Base-by-base conservation (phyloP, 2,888 invertebrate species). In the Eremobia ochroleuca region DNA sequence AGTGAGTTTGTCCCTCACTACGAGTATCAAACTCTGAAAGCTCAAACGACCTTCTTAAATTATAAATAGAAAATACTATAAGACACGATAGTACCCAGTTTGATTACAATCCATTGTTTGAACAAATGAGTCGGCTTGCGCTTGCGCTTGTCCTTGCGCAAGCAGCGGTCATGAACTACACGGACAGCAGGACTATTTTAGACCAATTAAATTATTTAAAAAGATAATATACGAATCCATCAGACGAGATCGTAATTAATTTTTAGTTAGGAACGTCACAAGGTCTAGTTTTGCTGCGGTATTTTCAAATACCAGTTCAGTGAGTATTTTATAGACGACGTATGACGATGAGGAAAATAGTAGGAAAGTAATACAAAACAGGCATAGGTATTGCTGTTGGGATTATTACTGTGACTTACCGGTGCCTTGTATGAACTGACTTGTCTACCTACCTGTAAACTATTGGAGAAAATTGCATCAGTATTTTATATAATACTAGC, bases 311-410 rank as follows among this genome's bases (percentile, higher is more conserved):
- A 31, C 25, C 25, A 28, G 18, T 34, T n/a, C 25, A 52, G 18
- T 65, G 43, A 46, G 21, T 37, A 34, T 62, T 49, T 37, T 59
- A 25, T 34, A 25, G 37, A 58, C 25, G 25, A 25, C 49, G 49
- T 52, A 25, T 34, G 61, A 52, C 25, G 34, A 71, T 37, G 52
- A 80, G 81, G 73, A 77, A 71, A 77, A 81, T 31, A 25, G 21
- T 25, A 21, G 34, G 21, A 59, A 76, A 58, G 13, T 0, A 21
- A 46, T 46, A 49, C 21, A 21, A 46, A 37, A 28, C 15, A 49
- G 1, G 18, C 52, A 18, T 43, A 25, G 2, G 15, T 34, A 34
- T 61, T n/a, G 25, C 34, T 18, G 31, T 52, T 43, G 34, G n/a
- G n/a, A 25, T 79, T 34, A 43, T 79, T 79, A 59, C 11, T 43